Conservation (phyloP, 2,888 invertebrate species). For the Spilosoma lubricipeda region DNA sequence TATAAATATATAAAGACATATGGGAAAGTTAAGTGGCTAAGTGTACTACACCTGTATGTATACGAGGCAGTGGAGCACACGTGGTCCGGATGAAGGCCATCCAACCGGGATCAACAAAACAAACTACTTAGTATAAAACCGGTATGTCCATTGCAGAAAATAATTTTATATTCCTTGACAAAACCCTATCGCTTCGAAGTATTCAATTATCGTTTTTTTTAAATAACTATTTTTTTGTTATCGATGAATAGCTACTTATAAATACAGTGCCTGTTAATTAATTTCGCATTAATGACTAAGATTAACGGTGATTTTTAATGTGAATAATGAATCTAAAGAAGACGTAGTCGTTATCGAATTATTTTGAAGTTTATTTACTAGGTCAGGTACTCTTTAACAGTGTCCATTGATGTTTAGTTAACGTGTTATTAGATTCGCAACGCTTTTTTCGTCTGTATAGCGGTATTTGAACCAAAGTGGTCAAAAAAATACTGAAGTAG, state of each 20-base stretch:
- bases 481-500: neutral
- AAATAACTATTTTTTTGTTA: neutral
- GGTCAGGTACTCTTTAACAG: conserved; percentile 12
- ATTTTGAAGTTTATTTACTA: conserved; percentile 14
- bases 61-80: conserved; percentile 59
- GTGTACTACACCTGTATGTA: conserved; percentile 34
- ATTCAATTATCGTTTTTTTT: conserved; percentile 1
- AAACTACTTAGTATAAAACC: conserved; percentile 33
- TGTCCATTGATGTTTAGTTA: conserved; percentile 32
- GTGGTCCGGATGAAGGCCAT: conserved; percentile 50
- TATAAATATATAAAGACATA: conserved; percentile 50
- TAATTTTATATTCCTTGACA: conserved; percentile 19
- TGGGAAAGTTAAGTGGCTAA: conserved; percentile 47
- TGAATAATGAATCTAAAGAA: conserved; percentile 14
- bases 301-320: conserved; percentile 15
- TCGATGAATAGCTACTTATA: neutral
- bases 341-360: conserved; percentile 20
- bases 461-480: conserved; percentile 32
- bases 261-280: neutral
- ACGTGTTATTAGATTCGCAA: conserved; percentile 24
- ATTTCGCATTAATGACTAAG: neutral
- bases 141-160: conserved; percentile 29
- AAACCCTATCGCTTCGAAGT: neutral
- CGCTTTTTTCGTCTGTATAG: conserved; percentile 24
- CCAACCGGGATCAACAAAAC: conserved; percentile 40